Conservation (phyloP, 2,113 vertebrate genomes). For the Speoplatyrhinus poulsoni region DNA sequence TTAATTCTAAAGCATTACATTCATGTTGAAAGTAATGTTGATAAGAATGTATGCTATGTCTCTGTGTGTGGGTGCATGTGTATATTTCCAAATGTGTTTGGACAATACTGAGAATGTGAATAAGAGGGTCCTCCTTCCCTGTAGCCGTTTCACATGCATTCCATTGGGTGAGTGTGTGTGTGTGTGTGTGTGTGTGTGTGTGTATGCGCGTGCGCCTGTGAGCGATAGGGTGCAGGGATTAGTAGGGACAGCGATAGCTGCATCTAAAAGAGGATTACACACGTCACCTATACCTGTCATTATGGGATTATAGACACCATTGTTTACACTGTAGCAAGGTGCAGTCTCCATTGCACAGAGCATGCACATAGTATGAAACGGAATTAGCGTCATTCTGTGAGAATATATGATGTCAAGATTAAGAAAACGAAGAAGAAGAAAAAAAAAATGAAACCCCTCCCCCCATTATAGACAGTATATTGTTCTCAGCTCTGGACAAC, state of each 20-base stretch:
- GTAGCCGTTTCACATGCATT: not conserved
- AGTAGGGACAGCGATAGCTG: conserved; percentile 65
- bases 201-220: not conserved
- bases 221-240: conserved; percentile 44
- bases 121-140: too few species aligned
- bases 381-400: not conserved
- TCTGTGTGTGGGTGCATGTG: not conserved
- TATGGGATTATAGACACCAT: conserved; percentile 70
- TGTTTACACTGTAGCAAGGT: conserved; percentile 37
- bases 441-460: too few species aligned
- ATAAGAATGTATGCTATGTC: not conserved
- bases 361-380: not conserved
- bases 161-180: not conserved
- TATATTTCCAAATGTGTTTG: not conserved
- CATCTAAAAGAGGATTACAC: conserved; percentile 74
- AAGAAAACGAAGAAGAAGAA: not conserved
- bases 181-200: conserved; percentile 3
- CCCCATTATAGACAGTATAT: too few species aligned
- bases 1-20: too few species aligned
- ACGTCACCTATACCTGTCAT: conserved; percentile 64
- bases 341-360: not conserved
- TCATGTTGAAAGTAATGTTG: not conserved
- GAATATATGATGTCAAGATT: conserved; percentile 22
- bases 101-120: not conserved
- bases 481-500: too few species aligned